Base-by-base conservation (phyloP, 2,797 vertebrate genomes). In the Tapera naevia region DNA sequence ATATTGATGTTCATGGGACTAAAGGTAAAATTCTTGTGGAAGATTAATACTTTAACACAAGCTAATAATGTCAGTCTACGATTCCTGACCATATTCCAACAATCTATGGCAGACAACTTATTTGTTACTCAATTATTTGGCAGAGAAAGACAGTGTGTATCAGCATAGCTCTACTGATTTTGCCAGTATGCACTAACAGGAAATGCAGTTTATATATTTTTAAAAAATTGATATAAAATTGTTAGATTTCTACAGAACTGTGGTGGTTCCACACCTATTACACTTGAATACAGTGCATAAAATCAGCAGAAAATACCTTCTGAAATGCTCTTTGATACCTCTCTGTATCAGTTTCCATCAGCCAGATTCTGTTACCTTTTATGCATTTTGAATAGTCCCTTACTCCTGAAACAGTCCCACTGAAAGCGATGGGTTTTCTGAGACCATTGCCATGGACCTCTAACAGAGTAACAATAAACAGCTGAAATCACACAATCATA, bases 231-330 rank as follows among this genome's bases (percentile, higher is more conserved):
- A 50, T 33, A 10, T 69, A 22, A 85, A 85, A 28, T 5, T 7
- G 21, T 74, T 74, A 30, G 41, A 65, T 80, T 91, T 69, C 64
- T 83, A 50, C 57, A 80, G 48, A 73, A 86, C 37, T 15, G 25
- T 5, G 27, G 50, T 69, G 41, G 16, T 85, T 96, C 91, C 71
- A 21, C 12, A 65, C 69, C 79, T 62, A 54, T 69, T 78, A 71
- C 53, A 93, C 92, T 89, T 87, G 80, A 87, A 80, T 32, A 65
- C 41, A 74, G 72, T 50, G 86, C 71, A 65, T 82, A 67, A 95
- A 93, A 87, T 21, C 35, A 80, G 74, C 74, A 87, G 90, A 82
- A 92, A 80, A 65, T 5, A 83, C 81, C 64, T 80, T 32, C 41
- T 54, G 65, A 89, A 93, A 80, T 0, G 14, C 27, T 67, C 43